These are phyloP conservation scores for Acrossocheilus fasciatus DNA, from an alignment of 2,797 vertebrate genomes.

Conservation along the genomic window DNA sequence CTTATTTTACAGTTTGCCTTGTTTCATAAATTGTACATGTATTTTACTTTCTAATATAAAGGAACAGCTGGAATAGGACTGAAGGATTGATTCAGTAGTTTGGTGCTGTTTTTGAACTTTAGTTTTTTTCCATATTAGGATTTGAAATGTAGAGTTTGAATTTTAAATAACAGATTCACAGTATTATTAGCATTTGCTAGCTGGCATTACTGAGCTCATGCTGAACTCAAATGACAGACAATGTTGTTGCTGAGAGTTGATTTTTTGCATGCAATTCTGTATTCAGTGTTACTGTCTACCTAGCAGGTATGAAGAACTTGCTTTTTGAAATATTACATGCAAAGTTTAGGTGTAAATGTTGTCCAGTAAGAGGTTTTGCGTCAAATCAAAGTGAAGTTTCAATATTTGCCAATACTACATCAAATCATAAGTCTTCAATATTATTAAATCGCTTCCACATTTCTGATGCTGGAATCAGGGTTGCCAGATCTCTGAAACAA, in stretches of 20 bases:
- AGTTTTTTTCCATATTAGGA: not conserved
- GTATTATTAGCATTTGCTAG: not conserved
- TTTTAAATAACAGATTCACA: not conserved
- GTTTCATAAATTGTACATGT: not conserved
- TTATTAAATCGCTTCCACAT: not conserved
- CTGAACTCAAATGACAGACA: not conserved
- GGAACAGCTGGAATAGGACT: not conserved
- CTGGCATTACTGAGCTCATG: not conserved
- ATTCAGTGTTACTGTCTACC: not conserved
- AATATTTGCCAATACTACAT: not conserved
- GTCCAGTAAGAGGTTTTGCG: no score
- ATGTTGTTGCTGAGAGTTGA: not conserved
- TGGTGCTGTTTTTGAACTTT: not conserved
- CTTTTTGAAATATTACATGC: not conserved
- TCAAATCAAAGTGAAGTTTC: not conserved
- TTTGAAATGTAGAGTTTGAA: not conserved
- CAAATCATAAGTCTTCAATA: not conserved
- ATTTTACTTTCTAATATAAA: not conserved
- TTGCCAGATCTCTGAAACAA: not conserved
- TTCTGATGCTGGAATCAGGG: not conserved
- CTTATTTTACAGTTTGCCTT: not conserved
- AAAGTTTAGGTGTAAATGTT: not conserved
- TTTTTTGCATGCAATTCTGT: not conserved
- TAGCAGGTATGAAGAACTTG: not conserved
- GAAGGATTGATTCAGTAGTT: not conserved